Conservation (phyloP, 2,113 vertebrate genomes). For the Acinonyx jubatus region DNA sequence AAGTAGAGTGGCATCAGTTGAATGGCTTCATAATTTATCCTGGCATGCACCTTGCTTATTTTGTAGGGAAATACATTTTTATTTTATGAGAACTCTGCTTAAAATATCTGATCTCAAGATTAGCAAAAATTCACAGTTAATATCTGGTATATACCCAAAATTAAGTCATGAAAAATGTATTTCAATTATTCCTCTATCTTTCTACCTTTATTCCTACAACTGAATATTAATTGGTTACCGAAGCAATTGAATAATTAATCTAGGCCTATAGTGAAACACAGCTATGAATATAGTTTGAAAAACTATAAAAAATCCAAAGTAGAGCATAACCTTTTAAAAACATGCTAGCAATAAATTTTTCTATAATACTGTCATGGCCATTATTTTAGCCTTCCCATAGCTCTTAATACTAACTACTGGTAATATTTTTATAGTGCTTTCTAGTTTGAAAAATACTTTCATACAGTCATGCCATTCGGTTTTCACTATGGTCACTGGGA, state of each 20-base stretch:
- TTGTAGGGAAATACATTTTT: background rate
- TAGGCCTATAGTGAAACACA: background rate
- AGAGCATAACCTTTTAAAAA: background rate
- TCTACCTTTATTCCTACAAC: background rate
- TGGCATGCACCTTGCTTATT: background rate
- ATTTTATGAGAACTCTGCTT: background rate
- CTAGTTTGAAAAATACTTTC: slow-evolving; percentile 39
- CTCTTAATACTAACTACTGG: background rate
- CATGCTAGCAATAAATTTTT: slow-evolving; percentile 2
- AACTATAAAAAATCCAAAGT: slow-evolving; percentile 25
- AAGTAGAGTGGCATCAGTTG: background rate
- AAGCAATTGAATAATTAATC: slow-evolving; percentile 29
- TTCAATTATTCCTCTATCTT: background rate
- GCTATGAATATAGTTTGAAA: background rate
- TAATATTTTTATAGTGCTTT: background rate
- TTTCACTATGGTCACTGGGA: background rate
- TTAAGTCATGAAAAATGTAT: background rate
- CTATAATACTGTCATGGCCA: background rate
- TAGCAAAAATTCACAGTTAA: background rate
- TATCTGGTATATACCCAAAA: background rate
- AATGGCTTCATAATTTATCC: background rate
- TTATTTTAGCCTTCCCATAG: slow-evolving; percentile 21
- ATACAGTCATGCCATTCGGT: background rate
- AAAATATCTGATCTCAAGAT: background rate
- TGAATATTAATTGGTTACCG: background rate